These are phyloP conservation scores for Osmerus mordax DNA, from an alignment of 2,113 vertebrate species.

Conservation along the genomic window DNA sequence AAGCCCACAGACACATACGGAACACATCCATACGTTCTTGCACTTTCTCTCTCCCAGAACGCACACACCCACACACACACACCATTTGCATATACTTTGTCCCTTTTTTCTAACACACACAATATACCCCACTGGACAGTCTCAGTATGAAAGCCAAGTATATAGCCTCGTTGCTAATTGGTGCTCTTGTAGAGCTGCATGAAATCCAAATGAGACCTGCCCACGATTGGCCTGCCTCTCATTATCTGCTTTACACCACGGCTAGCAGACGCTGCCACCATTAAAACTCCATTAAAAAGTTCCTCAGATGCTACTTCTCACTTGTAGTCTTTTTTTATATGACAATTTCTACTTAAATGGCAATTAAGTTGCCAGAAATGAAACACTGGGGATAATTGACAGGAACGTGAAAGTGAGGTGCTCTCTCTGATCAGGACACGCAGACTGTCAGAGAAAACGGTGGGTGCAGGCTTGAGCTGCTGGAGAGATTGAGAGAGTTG, in stretches of 20 bases:
- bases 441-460: too few relatives aligned
- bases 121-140: slow-evolving; percentile 35
- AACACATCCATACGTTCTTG: too few relatives aligned
- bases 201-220: slow-evolving; percentile 45
- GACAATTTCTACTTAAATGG: slow-evolving; percentile 11
- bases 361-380: slow-evolving; percentile 4
- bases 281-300: not conserved
- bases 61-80: slow-evolving; percentile 4
- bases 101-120: slow-evolving; percentile 34
- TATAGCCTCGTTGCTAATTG: slow-evolving; percentile 61
- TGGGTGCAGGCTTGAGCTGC: too few relatives aligned
- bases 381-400: too few relatives aligned
- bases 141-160: slow-evolving; percentile 46
- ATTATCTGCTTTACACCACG: slow-evolving; percentile 34
- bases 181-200: slow-evolving; percentile 49
- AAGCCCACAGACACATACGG: too few relatives aligned
- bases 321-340: slow-evolving; percentile 4
- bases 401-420: too few relatives aligned
- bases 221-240: slow-evolving; percentile 40
- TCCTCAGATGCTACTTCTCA: slow-evolving; percentile 24
- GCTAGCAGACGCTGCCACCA: too few relatives aligned
- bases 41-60: too few relatives aligned
- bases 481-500: too few relatives aligned
- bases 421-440: too few relatives aligned
- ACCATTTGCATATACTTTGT: slow-evolving; percentile 13